phyloP scores from a whole-genome alignment of 2,888 invertebrate species.

The Notodonta dromedarius region DNA sequence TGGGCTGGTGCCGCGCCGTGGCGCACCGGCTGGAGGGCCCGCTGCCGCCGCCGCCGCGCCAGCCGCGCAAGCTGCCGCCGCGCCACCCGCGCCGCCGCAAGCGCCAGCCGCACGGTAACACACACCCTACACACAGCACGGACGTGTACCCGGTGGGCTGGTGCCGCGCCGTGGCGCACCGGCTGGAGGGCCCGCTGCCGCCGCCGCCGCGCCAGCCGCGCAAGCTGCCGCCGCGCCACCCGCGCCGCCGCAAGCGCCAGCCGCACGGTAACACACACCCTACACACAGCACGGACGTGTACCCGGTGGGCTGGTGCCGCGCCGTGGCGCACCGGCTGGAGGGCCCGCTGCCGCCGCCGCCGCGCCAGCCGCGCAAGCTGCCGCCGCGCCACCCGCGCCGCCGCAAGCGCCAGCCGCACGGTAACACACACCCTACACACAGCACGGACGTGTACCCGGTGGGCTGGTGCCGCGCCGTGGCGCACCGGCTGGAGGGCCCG shows the following conservation, averaged over 20 bases:
- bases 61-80: conserved; percentile 41
- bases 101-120: conserved; percentile 17
- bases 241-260: conserved; percentile 31
- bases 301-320: conserved; percentile 95
- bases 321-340: conserved; percentile 96
- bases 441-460: conserved; percentile 98
- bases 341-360: conserved; percentile 87
- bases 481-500: conserved; percentile 95
- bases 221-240: conserved; percentile 39
- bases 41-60: conserved; percentile 73
- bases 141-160: conserved; percentile 99
- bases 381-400: conserved; percentile 37
- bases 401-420: conserved; percentile 26
- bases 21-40: conserved; percentile 96
- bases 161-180: conserved; percentile 97
- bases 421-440: conserved; percentile 73
- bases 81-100: conserved; percentile 36
- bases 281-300: not conserved
- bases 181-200: conserved; percentile 92
- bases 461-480: conserved; percentile 98
- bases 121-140: conserved; percentile 90
- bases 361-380: conserved; percentile 46
- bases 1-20: conserved; percentile 98
- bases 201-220: conserved; percentile 58
- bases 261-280: conserved; percentile 7